These are phyloP conservation scores for Echeneis naucrates DNA, from an alignment of 2,797 vertebrate genomes.

Conservation along the genomic window DNA sequence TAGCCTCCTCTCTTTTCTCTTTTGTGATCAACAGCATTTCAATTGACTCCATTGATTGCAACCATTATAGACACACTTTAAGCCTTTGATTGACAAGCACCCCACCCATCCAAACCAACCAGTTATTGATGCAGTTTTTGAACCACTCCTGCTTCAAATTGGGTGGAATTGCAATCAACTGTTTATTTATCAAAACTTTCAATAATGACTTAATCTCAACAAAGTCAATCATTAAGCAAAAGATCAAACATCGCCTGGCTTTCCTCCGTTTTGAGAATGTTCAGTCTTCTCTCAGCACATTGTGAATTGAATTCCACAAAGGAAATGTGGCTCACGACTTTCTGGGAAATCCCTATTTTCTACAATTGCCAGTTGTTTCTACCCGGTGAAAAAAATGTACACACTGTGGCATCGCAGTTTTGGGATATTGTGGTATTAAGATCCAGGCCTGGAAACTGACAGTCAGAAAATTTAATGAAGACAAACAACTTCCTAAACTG, in stretches of 20 bases:
- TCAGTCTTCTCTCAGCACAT: no score
- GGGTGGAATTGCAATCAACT: not conserved
- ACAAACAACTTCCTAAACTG: not conserved
- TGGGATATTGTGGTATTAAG: not conserved
- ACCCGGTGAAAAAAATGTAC: no score
- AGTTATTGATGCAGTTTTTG: conserved; percentile 1
- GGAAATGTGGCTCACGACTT: not conserved
- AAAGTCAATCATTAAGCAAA: not conserved
- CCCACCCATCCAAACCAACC: not conserved
- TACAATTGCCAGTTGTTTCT: no score
- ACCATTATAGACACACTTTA: conserved; percentile 2
- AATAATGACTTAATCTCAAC: not conserved
- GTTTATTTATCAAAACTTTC: not conserved
- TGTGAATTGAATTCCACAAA: not conserved
- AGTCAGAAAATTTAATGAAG: not conserved
- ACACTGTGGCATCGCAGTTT: no score
- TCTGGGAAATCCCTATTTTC: no score
- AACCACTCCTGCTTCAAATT: conserved; percentile 6
- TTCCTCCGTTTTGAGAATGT: not conserved
- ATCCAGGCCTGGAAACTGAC: not conserved
- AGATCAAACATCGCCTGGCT: not conserved
- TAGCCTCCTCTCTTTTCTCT: conserved; percentile 4
- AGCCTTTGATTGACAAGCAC: not conserved
- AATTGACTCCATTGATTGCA: not conserved
- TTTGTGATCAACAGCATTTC: conserved; percentile 3